phyloP scores from a whole-genome alignment of 2,888 invertebrate species.

The Chrysodeixis includens region DNA sequence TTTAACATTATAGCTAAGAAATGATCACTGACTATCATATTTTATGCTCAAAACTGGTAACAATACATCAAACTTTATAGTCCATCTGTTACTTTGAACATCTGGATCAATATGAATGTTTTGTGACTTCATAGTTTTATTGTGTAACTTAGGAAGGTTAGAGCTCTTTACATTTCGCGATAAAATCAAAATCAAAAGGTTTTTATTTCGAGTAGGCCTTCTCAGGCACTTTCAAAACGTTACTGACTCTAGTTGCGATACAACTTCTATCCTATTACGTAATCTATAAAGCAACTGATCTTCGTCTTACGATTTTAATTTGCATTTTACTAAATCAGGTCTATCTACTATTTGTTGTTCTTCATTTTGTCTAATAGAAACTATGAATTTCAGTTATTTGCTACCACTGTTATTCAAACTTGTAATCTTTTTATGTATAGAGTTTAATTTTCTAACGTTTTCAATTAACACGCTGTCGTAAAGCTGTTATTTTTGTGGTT shows the following conservation, averaged over 20 bases:
- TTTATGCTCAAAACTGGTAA: slow-evolving; percentile 1
- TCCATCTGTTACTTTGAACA: slow-evolving; percentile 22
- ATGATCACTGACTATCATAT: not conserved
- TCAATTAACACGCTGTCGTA: not conserved
- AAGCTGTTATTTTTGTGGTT: not conserved
- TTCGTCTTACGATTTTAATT: too few relatives aligned
- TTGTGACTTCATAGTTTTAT: slow-evolving; percentile 10
- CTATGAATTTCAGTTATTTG: too few relatives aligned
- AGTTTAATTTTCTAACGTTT: not conserved
- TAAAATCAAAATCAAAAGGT: too few relatives aligned
- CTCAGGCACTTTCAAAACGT: too few relatives aligned
- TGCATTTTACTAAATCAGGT: not conserved
- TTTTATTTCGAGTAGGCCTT: too few relatives aligned
- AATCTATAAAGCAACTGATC: too few relatives aligned
- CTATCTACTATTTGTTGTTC: too few relatives aligned
- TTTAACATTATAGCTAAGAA: too few relatives aligned
- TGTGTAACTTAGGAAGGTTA: slow-evolving; percentile 1
- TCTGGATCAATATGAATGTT: slow-evolving; percentile 46
- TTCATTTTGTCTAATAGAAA: too few relatives aligned
- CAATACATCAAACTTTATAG: not conserved
- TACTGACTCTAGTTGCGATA: too few relatives aligned
- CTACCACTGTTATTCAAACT: not conserved
- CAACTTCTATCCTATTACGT: not conserved
- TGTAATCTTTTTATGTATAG: not conserved
- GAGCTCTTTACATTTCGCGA: slow-evolving; percentile 8